A percentile compares a stretch with the other conserved stretches of the same genome.
These are phyloP conservation scores for Opisthocomus hoazin DNA, from an alignment of 2,113 vertebrate species.

Conservation along the genomic window DNA sequence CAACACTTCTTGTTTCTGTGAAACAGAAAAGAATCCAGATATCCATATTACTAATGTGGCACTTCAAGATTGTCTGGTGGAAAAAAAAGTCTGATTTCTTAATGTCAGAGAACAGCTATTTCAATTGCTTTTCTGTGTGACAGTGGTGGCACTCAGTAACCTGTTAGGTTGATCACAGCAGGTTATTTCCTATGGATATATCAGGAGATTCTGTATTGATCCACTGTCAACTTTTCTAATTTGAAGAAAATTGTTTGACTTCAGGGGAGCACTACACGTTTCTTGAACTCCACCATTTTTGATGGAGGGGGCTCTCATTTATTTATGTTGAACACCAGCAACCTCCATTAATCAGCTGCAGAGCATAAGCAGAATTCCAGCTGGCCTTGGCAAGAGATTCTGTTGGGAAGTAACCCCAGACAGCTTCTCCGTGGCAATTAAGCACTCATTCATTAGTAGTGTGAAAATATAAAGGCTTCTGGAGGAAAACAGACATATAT, in stretches of 20 bases:
- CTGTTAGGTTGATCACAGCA: neutral
- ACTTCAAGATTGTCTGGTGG: neutral
- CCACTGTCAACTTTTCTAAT: neutral
- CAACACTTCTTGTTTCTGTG: neutral
- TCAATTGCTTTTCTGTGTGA: neutral
- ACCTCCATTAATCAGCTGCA: conserved; percentile 33
- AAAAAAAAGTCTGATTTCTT: neutral
- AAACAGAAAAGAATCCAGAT: neutral
- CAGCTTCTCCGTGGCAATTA: conserved; percentile 28
- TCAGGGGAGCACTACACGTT: neutral
- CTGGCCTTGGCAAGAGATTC: conserved; percentile 29
- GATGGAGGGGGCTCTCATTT: neutral
- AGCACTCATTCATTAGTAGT: conserved; percentile 20
- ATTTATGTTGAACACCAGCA: conserved; percentile 31
- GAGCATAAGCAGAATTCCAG: conserved; percentile 28
- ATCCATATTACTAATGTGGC: neutral
- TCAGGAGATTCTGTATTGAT: conserved; percentile 40
- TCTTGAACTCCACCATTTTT: neutral
- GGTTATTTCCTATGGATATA: conserved; percentile 3
- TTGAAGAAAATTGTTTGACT: conserved; percentile 45
- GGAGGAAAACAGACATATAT: neutral
- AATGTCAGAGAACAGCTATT: neutral
- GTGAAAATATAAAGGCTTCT: conserved; percentile 27
- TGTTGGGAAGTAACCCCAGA: conserved; percentile 33
- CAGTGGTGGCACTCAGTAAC: neutral